Evolutionary conservation across 2,888 invertebrate genomes (phyloP).

Genomic region (Thysanoteuthis rhombus): DNA sequence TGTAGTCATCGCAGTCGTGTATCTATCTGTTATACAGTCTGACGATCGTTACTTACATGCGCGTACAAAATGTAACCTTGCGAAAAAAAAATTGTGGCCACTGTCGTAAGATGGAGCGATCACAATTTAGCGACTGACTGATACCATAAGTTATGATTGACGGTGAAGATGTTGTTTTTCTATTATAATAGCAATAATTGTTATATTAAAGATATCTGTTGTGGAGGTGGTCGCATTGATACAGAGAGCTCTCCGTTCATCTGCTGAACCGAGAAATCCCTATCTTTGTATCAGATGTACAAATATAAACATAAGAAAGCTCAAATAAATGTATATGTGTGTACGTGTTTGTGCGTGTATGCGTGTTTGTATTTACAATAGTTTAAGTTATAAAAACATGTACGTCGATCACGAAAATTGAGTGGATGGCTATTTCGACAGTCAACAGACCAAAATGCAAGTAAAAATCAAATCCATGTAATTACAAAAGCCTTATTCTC

Average conservation of each 20-base stretch:
- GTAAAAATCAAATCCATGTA: background rate
- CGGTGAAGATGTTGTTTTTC: background rate
- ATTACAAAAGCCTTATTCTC: background rate
- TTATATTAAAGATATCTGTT: background rate
- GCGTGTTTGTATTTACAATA: background rate
- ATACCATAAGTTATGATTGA: background rate
- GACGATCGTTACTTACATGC: background rate
- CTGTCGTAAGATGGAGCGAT: background rate
- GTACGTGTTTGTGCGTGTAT: background rate
- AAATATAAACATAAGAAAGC: background rate
- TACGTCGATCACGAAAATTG: background rate
- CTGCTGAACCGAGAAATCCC: background rate
- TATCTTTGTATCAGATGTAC: background rate
- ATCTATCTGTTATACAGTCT: background rate
- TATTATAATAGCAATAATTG: too few relatives aligned
- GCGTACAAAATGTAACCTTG: background rate
- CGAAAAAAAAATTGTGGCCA: background rate
- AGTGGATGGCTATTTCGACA: background rate
- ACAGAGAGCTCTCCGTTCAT: background rate
- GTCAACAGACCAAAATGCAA: background rate
- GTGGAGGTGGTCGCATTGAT: background rate
- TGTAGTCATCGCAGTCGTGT: background rate
- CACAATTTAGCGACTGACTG: too few relatives aligned
- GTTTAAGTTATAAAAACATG: background rate
- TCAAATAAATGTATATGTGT: background rate